phyloP scores from a whole-genome alignment of 2,888 invertebrate species.

The Oscheius sp. region DNA sequence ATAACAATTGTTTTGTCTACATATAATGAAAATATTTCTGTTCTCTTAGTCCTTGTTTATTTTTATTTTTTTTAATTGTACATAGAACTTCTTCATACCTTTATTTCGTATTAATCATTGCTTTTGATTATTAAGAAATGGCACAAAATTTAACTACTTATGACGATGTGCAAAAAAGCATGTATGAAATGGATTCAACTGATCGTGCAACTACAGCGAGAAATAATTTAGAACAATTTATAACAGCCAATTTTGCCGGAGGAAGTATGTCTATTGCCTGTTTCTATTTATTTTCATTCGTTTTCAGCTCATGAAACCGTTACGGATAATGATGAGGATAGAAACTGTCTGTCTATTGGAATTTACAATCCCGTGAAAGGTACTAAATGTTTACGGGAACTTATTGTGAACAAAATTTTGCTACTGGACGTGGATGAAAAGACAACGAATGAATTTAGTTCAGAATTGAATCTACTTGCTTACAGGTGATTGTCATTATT shows the following conservation, averaged over 20 bases:
- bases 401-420: neutral
- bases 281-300: neutral
- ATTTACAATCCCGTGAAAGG: slow-evolving; percentile 11
- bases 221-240: slow-evolving; percentile 35
- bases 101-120: neutral
- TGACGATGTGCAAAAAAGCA: too few relatives aligned
- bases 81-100: neutral
- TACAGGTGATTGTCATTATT: neutral
- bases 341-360: neutral
- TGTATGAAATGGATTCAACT: too few relatives aligned
- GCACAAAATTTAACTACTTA: neutral
- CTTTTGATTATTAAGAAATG: too few relatives aligned
- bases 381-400: neutral
- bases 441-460: too few relatives aligned
- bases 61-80: too few relatives aligned
- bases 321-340: neutral
- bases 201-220: neutral
- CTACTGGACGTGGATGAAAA: neutral
- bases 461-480: neutral
- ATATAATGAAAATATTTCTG: too few relatives aligned
- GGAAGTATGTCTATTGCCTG: neutral
- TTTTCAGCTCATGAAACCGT: neutral
- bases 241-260: slow-evolving; percentile 43
- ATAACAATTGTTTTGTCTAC: too few relatives aligned
- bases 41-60: too few relatives aligned